Conservation (phyloP, 92 coral and sea anemone species). For the Micromussa lordhowensis region DNA sequence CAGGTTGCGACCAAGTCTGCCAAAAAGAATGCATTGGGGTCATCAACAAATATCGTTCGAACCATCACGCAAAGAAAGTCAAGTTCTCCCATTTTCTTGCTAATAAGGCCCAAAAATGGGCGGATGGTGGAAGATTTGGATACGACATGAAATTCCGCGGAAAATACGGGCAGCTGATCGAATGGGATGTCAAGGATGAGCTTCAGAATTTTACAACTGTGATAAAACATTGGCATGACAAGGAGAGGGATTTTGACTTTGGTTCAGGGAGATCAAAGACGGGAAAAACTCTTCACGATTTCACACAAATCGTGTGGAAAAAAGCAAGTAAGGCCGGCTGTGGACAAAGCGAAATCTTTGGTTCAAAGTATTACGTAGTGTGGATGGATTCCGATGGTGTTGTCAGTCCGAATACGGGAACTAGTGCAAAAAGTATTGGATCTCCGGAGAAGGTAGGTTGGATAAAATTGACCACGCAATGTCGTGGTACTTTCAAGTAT, state of each 20-base stretch:
- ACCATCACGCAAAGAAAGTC: conserved; percentile 76
- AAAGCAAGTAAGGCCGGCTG: conserved; percentile 86
- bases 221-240: conserved; percentile 90
- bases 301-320: conserved; percentile 91
- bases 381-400: conserved; percentile 94
- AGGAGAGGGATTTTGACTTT: conserved; percentile 79
- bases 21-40: conserved; percentile 82
- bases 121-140: conserved; percentile 87
- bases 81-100: conserved; percentile 78
- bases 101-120: conserved; percentile 83
- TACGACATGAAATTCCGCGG: conserved; percentile 86
- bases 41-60: conserved; percentile 78
- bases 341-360: conserved; percentile 74
- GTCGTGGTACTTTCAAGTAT: neutral
- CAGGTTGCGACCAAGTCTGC: conserved; percentile 75
- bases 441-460: conserved; percentile 68
- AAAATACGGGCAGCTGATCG: conserved; percentile 88
- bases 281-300: conserved; percentile 87
- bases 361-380: conserved; percentile 86
- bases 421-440: conserved; percentile 65
- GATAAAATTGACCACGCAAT: neutral
- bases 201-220: conserved; percentile 76
- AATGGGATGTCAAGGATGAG: conserved; percentile 89
- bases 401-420: conserved; percentile 49
- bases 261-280: conserved; percentile 63